Evolutionary conservation across 2,797 vertebrate species (phyloP).

Genomic region (Zenarchopterus dispar): DNA sequence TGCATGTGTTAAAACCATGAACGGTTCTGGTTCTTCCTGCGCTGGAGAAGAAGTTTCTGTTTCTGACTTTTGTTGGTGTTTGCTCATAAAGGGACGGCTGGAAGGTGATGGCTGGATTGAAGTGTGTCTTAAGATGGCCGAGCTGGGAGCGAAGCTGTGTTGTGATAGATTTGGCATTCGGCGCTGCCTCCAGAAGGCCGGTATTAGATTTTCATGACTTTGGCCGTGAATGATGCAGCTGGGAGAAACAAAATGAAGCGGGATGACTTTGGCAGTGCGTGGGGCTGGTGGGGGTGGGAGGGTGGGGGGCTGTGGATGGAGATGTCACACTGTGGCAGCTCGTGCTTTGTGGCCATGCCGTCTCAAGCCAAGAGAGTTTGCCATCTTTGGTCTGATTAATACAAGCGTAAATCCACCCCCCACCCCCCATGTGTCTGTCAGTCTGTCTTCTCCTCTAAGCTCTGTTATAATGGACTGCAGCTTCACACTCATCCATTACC

Average conservation of each 20-base stretch:
- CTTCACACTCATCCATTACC: constrained; percentile 32
- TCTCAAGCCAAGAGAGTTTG: constrained; percentile 43
- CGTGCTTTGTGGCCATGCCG: constrained; percentile 19
- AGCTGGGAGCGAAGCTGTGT: constrained; percentile 22
- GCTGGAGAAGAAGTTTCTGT: no score
- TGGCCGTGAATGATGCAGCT: constrained; percentile 28
- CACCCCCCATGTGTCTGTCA: constrained; percentile 20
- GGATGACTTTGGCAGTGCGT: constrained; percentile 22
- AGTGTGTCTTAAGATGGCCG: constrained; percentile 28
- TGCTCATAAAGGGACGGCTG: constrained; percentile 11
- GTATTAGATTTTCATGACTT: constrained; percentile 38
- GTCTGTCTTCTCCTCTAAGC: constrained; percentile 30
- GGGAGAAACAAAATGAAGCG: constrained; percentile 21
- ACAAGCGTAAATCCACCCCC: background rate
- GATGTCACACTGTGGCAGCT: constrained; percentile 38
- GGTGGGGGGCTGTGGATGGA: constrained; percentile 48
- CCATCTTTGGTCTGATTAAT: constrained; percentile 34
- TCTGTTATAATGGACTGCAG: constrained; percentile 12
- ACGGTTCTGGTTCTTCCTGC: no score
- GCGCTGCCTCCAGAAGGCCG: constrained; percentile 38
- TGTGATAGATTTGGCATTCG: constrained; percentile 38
- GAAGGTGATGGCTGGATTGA: constrained; percentile 26
- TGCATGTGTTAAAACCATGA: no score
- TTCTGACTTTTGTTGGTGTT: constrained; percentile 9
- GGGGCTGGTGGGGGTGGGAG: constrained; percentile 44